phyloP scores from a whole-genome alignment of 1,140 invertebrate genomes.

The Neodiprion lecontei region DNA sequence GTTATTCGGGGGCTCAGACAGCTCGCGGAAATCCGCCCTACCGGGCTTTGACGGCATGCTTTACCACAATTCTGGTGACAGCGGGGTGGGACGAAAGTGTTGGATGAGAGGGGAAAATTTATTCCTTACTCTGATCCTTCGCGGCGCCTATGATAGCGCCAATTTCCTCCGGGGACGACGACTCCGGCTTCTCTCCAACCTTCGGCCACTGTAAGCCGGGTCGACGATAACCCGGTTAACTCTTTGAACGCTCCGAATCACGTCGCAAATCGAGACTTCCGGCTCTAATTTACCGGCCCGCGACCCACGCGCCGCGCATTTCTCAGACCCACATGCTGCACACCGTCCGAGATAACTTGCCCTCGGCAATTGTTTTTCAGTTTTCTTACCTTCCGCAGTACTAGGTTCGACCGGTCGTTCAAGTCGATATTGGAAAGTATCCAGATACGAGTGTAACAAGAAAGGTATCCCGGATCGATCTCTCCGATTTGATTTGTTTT shows the following conservation, averaged over 20 bases:
- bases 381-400: background rate
- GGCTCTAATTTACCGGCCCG: background rate
- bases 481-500: no score
- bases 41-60: background rate
- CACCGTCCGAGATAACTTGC: background rate
- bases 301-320: background rate
- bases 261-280: background rate
- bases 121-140: background rate
- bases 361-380: background rate
- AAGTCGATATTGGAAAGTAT: background rate
- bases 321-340: background rate
- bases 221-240: background rate
- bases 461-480: no score
- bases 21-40: background rate
- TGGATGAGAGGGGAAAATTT: background rate
- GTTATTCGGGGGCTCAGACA: background rate
- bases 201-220: background rate
- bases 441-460: no score
- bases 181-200: background rate
- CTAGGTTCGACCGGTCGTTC: background rate
- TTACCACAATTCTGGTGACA: background rate
- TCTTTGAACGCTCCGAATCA: conserved; percentile 4
- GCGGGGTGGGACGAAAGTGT: background rate
- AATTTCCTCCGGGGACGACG: background rate
- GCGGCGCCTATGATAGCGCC: background rate